These are phyloP conservation scores for Dendroctonus valens DNA, from an alignment of 1,140 invertebrate genomes.

Conservation along the genomic window DNA sequence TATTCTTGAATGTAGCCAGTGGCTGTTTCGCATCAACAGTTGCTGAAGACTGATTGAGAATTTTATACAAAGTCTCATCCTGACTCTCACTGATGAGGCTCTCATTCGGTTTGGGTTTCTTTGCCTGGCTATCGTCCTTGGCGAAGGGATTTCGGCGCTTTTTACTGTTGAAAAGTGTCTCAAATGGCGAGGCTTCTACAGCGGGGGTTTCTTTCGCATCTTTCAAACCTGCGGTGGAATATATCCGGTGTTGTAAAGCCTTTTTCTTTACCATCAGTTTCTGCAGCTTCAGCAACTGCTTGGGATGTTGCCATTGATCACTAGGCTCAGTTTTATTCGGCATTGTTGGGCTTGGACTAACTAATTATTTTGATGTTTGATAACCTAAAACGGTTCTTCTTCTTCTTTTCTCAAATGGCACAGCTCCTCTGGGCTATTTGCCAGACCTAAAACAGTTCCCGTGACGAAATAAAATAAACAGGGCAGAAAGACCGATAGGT, in stretches of 20 bases:
- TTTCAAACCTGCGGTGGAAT: slow-evolving; percentile 25
- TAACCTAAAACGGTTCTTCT: too few relatives aligned
- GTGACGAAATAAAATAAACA: too few relatives aligned
- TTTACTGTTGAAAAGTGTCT: slow-evolving; percentile 43
- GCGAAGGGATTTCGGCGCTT: slow-evolving; percentile 78
- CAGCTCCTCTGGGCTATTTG: too few relatives aligned
- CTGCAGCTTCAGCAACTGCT: slow-evolving; percentile 67
- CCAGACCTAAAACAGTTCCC: too few relatives aligned
- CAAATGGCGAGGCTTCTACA: slow-evolving; percentile 31
- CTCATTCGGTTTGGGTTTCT: slow-evolving; percentile 39
- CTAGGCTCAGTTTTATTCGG: too few relatives aligned
- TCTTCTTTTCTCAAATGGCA: too few relatives aligned
- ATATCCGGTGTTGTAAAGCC: slow-evolving; percentile 65
- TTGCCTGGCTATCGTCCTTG: slow-evolving; percentile 36
- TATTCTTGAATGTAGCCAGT: slow-evolving; percentile 53
- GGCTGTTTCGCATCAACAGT: slow-evolving; percentile 37
- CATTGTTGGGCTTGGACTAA: too few relatives aligned
- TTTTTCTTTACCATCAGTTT: slow-evolving; percentile 67
- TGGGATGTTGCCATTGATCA: slow-evolving; percentile 57
- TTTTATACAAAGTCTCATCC: slow-evolving; percentile 58
- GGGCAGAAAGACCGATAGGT: too few relatives aligned
- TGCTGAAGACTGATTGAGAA: slow-evolving; percentile 51
- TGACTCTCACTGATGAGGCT: slow-evolving; percentile 50
- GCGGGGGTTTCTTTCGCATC: slow-evolving; percentile 9
- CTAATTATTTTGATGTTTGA: too few relatives aligned